phyloP scores from a whole-genome alignment of 2,888 invertebrate genomes.

The Agrotis clavis region DNA sequence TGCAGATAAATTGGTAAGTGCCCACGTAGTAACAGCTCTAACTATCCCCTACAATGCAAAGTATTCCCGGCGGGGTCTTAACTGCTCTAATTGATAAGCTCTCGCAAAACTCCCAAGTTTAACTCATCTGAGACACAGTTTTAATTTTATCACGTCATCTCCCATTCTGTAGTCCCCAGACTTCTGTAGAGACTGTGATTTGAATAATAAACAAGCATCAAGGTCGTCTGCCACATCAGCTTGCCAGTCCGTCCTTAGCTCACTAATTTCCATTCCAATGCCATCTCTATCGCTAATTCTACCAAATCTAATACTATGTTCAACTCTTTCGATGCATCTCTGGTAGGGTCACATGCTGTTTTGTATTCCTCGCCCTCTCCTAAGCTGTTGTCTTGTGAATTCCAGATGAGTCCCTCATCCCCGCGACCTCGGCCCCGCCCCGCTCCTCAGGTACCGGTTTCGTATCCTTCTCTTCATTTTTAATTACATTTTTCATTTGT shows the following conservation, averaged over 20 bases:
- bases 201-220: conserved; percentile 66
- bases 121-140: conserved; percentile 51
- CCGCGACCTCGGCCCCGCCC: conserved; percentile 89
- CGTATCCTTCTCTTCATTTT: conserved; percentile 75
- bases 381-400: conserved; percentile 90
- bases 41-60: conserved; percentile 15
- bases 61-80: conserved; percentile 45
- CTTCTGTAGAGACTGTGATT: conserved; percentile 59
- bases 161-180: conserved; percentile 54
- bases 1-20: conserved; percentile 39
- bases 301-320: conserved; percentile 59
- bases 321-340: conserved; percentile 63
- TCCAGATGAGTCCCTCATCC: conserved; percentile 91
- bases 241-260: conserved; percentile 41
- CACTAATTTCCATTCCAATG: conserved; percentile 53
- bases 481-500: conserved; percentile 69
- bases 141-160: conserved; percentile 57
- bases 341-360: conserved; percentile 65
- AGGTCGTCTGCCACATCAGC: conserved; percentile 50
- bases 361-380: conserved; percentile 81
- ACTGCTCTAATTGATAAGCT: conserved; percentile 49
- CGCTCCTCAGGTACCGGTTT: conserved; percentile 89
- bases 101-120: conserved; percentile 41
- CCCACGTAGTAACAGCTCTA: conserved; percentile 16
- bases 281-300: conserved; percentile 55